Evolutionary conservation across 1,140 invertebrate species (phyloP), one percentile per base, ranked within the genome.

Genomic region (Drosophila sturtevanti): DNA sequence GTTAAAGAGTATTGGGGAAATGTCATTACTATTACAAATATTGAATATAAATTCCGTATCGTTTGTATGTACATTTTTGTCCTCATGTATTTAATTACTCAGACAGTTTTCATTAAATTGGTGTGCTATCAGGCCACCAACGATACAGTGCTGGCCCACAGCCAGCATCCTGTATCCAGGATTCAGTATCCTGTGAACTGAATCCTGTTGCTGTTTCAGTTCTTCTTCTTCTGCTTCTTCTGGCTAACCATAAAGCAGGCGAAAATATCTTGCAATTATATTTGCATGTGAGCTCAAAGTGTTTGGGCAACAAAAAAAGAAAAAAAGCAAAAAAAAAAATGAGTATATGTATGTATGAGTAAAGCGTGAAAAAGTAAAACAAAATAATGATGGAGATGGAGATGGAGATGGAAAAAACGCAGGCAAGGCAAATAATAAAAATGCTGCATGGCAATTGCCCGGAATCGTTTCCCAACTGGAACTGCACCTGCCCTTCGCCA

Each of bases 21-120:
- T 48, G 41, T 48, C 41, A 48, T 48, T 48, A 48, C 41, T 48
- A 48, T 48, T 48, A 48, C 18, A 48, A 48, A 48, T 48, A 48
- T 48, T 48, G 41, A 48, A 48, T 18, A 48, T 48, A 48, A 48
- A 48, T 48, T 48, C 41, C 41, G 41, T 10, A 48, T 48, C 41
- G 41, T 48, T 48, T 67, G 44, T 18, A 51, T 67, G 44, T 18
- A 51, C 56, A 70, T 67, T 75, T 81, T 76, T 82, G 82, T 89
- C 82, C 79, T 86, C 82, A 77, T 87, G 82, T 87, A 86, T 87
- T 86, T 86, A 86, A 86, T 87, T 86, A 86, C 82, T 86, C 82
- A 70, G 82, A 71, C 82, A 82, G 82, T 73, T 86, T 86, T 87
- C 66, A 86, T 86, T 87, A 87, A 86, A 87, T 68, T 82, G 68